Evolutionary conservation across 2,888 invertebrate species (phyloP).

Genomic region (Lithophane socia): DNA sequence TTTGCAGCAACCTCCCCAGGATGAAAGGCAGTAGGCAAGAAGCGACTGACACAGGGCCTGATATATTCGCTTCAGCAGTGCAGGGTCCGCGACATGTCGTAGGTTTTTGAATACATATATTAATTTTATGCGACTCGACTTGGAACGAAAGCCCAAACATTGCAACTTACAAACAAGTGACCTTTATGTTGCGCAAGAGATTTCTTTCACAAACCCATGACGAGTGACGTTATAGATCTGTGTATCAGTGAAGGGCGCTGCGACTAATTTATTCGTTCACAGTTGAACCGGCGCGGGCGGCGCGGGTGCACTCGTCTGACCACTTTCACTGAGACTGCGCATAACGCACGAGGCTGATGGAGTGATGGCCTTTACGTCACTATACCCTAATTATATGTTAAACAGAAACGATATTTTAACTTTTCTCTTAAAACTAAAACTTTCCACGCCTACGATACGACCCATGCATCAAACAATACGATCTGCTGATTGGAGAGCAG

Average conservation of each 20-base stretch:
- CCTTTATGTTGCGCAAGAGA: constrained; percentile 52
- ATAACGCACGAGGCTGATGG: constrained; percentile 59
- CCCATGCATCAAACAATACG: constrained; percentile 10
- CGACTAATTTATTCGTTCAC: constrained; percentile 61
- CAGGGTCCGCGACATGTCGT: no score
- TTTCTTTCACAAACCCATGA: constrained; percentile 51
- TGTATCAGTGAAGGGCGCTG: constrained; percentile 65
- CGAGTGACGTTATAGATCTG: constrained; percentile 43
- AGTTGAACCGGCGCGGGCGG: constrained; percentile 39
- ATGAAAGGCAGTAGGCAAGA: no score
- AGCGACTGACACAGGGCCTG: no score
- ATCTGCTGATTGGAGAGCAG: constrained; percentile 14
- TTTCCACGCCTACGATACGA: constrained; percentile 30
- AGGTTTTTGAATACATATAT: no score
- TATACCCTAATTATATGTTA: constrained; percentile 32
- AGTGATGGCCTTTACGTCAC: constrained; percentile 56
- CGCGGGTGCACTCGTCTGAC: constrained; percentile 49
- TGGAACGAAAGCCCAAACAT: not conserved
- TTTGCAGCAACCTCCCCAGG: no score
- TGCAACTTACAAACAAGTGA: constrained; percentile 16
- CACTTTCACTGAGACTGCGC: constrained; percentile 65
- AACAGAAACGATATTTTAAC: constrained; percentile 24
- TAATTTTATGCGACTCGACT: not conserved
- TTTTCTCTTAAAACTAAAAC: constrained; percentile 28
- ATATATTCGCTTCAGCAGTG: no score